These are phyloP conservation scores for Gibbula magus DNA, from an alignment of 2,888 invertebrate species.

Conservation along the genomic window DNA sequence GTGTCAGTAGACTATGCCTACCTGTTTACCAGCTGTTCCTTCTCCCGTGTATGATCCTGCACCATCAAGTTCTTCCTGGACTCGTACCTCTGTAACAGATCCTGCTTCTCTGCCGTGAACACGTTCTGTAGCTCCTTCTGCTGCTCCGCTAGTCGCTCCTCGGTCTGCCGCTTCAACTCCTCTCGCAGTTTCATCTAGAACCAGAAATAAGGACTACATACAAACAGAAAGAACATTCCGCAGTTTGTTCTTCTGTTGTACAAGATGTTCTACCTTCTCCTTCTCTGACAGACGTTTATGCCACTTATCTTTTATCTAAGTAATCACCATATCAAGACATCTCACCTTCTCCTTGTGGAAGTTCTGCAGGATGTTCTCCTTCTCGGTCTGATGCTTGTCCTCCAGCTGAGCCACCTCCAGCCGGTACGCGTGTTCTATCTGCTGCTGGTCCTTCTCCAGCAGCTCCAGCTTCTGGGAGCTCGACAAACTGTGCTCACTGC, in stretches of 20 bases:
- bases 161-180: constrained; percentile 51
- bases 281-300: too few species aligned
- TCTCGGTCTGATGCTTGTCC: constrained; percentile 59
- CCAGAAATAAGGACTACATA: not conserved
- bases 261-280: too few species aligned
- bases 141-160: constrained; percentile 54
- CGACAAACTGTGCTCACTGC: constrained; percentile 43
- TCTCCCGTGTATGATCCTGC: constrained; percentile 55
- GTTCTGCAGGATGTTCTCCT: constrained; percentile 49
- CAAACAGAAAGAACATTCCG: too few species aligned
- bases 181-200: constrained; percentile 50
- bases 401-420: constrained; percentile 65
- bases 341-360: constrained; percentile 63
- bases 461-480: constrained; percentile 45
- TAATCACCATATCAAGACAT: too few species aligned
- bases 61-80: constrained; percentile 60
- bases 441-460: constrained; percentile 64
- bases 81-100: constrained; percentile 57
- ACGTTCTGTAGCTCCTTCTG: constrained; percentile 55
- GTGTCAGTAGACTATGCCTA: constrained; percentile 5
- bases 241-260: too few species aligned
- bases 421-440: constrained; percentile 66
- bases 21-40: constrained; percentile 39
- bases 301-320: too few species aligned
- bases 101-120: constrained; percentile 60